A percentile compares a stretch with the other conserved stretches of the same genome.
These are phyloP conservation scores for Hozukius guyotensis DNA, from an alignment of 2,797 vertebrate species.

Conservation along the genomic window DNA sequence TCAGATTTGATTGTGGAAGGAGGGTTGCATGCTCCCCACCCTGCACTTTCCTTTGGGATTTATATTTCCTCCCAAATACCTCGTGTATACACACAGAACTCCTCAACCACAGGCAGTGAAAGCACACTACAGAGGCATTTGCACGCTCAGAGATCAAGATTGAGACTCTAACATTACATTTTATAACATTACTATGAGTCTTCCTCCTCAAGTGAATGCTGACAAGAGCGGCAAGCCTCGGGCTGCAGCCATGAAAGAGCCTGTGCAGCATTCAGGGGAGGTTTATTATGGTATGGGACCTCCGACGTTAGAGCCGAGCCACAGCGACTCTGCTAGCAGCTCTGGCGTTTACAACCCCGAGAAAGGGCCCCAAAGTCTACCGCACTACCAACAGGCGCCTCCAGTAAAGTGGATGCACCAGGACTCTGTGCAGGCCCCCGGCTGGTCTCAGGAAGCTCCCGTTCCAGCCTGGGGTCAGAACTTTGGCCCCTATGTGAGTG, in stretches of 20 bases:
- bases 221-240: constrained; percentile 89
- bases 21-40: constrained; percentile 61
- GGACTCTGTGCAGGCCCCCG: constrained; percentile 82
- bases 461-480: constrained; percentile 84
- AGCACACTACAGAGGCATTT: constrained; percentile 53
- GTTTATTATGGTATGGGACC: constrained; percentile 87
- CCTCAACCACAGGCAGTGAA: constrained; percentile 28
- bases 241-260: constrained; percentile 84
- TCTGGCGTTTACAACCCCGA: constrained; percentile 87
- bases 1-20: constrained; percentile 67
- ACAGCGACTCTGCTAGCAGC: constrained; percentile 68
- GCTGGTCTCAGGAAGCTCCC: constrained; percentile 83
- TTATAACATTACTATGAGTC: constrained; percentile 87
- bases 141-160: constrained; percentile 26
- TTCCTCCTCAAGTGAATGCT: constrained; percentile 90
- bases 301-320: constrained; percentile 70
- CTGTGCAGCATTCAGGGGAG: constrained; percentile 88
- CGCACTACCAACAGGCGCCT: constrained; percentile 86
- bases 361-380: constrained; percentile 83
- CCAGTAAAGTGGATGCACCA: constrained; percentile 89
- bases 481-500: constrained; percentile 84
- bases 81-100: constrained; percentile 53
- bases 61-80: constrained; percentile 70
- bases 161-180: constrained; percentile 13
- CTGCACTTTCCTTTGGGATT: constrained; percentile 75